Percentiles rank a stretch among this genome's conserved stretches.
Evolutionary conservation across 2,888 invertebrate genomes (phyloP).

Genomic region (Nomada ruficornis): DNA sequence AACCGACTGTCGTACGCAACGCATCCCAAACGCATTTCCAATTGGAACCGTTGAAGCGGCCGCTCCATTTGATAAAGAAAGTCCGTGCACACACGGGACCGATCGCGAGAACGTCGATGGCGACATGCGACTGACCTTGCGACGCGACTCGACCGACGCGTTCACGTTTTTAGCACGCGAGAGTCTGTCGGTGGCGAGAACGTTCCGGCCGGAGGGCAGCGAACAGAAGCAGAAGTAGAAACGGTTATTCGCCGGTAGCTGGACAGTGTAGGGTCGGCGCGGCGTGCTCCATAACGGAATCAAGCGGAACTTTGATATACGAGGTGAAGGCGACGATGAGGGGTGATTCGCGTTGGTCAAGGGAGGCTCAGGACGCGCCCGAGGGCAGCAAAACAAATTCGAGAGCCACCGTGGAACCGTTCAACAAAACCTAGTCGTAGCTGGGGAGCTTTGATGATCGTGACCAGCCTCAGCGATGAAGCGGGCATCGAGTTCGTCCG

Average conservation of each 20-base stretch:
- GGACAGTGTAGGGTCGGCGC: not conserved
- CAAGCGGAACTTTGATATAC: not conserved
- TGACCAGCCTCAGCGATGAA: conserved; percentile 70
- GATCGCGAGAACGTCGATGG: not conserved
- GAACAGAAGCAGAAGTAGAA: not conserved
- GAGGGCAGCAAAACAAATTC: conserved; percentile 58
- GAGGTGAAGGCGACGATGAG: conserved; percentile 52
- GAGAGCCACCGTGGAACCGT: conserved; percentile 12
- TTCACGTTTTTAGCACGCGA: conserved; percentile 32
- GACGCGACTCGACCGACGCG: conserved; percentile 14
- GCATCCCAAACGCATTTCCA: not conserved
- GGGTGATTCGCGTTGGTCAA: conserved; percentile 58
- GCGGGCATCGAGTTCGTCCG: conserved; percentile 69
- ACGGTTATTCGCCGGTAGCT: not conserved
- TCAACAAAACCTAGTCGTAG: conserved; percentile 59
- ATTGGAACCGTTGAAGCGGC: not conserved
- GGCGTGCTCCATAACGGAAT: not conserved
- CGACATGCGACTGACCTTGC: conserved; percentile 52
- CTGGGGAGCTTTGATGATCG: conserved; percentile 54
- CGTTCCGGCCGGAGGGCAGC: not conserved
- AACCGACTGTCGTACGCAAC: not conserved
- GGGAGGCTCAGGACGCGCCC: conserved; percentile 73
- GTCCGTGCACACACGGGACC: not conserved
- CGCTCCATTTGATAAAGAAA: not conserved
- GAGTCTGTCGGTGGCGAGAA: not conserved